A percentile compares a stretch with the other conserved stretches of the same genome.
phyloP scores from a whole-genome alignment of 1,140 invertebrate genomes.

The Dysdera silvatica region DNA sequence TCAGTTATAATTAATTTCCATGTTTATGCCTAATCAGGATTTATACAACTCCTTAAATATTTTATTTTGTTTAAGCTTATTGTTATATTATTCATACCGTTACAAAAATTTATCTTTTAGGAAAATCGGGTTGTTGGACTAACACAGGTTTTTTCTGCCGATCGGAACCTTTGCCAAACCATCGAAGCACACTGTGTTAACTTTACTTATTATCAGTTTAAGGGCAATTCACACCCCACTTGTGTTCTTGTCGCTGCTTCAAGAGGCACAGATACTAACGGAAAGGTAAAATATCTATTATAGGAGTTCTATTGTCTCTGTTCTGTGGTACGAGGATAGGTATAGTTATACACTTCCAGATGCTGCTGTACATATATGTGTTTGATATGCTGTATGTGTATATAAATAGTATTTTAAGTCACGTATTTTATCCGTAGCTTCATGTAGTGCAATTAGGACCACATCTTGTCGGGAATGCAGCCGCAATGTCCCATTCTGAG shows the following conservation, averaged over 20 bases:
- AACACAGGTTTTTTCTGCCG: slow-evolving; percentile 43
- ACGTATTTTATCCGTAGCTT: slow-evolving; percentile 37
- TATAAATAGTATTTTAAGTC: too few species aligned
- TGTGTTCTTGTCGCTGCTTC: slow-evolving; percentile 43
- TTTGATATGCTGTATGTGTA: too few species aligned
- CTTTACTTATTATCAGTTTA: slow-evolving; percentile 42
- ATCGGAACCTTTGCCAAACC: slow-evolving; percentile 44
- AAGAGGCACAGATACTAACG: slow-evolving; percentile 39
- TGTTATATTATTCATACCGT: not conserved
- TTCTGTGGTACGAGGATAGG: not conserved
- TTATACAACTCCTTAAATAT: too few species aligned
- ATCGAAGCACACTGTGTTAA: slow-evolving; percentile 43
- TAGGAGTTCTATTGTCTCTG: not conserved
- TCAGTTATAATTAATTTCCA: too few species aligned
- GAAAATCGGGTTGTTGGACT: slow-evolving; percentile 43
- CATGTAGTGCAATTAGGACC: slow-evolving; percentile 46
- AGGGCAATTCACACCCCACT: slow-evolving; percentile 40
- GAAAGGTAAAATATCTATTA: slow-evolving; percentile 38
- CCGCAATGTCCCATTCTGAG: slow-evolving; percentile 41
- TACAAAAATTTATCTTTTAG: slow-evolving; percentile 31
- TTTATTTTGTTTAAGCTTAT: not conserved
- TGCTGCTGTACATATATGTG: too few species aligned
- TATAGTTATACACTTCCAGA: not conserved
- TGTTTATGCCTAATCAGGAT: too few species aligned
- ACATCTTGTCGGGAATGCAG: slow-evolving; percentile 43